Base-by-base conservation (phyloP, 2,113 vertebrate genomes). In the Galemys pyrenaicus region DNA sequence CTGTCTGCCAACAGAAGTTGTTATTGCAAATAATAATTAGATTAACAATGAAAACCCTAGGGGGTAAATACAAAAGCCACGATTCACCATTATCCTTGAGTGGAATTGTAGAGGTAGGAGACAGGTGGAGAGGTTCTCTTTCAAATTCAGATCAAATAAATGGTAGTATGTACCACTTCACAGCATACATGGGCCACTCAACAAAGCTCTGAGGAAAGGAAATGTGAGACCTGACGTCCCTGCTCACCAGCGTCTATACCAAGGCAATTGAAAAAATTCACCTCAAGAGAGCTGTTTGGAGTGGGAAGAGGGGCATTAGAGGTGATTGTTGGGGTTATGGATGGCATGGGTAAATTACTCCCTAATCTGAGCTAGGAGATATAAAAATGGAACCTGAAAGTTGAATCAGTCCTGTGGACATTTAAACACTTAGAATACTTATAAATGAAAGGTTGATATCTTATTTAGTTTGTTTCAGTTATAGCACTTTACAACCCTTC, bases 1-100 rank as follows among this genome's bases (percentile, higher is more conserved):
- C 62, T 19, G 2, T 39, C 30, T 79, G 75, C 26, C 70, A 87
- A 86, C 49, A 80, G n/a, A 96, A 95, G 80, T 92, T 89, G 87
- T 92, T 81, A 78, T 58, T 79, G 11, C 58, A 37, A 41, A 54
- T 65, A 81, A 70, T 70, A 78, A 93, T 73, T 73, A 93, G 64
- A 30, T 51, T 86, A 64, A 86, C 46, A 79, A 22, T 56, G 51
- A 92, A 94, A 82, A 70, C 24, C 16, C 39, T 35, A 13, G 41
- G 9, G 51, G 30, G 39, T 90, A 49, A 83, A 73, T 28, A 32
- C 73, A 51, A 77, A 80, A 91, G 19, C 39, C 65, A 89, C n/a
- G 24, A n/a, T 75, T 95, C 51, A 44, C 41, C 5, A 39, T 67
- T 44, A 79, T 89, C 39, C 20, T 89, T 89, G 71, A 79, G 17